Evolutionary conservation across 1,140 invertebrate species (phyloP).

Genomic region (Orussus abietinus): DNA sequence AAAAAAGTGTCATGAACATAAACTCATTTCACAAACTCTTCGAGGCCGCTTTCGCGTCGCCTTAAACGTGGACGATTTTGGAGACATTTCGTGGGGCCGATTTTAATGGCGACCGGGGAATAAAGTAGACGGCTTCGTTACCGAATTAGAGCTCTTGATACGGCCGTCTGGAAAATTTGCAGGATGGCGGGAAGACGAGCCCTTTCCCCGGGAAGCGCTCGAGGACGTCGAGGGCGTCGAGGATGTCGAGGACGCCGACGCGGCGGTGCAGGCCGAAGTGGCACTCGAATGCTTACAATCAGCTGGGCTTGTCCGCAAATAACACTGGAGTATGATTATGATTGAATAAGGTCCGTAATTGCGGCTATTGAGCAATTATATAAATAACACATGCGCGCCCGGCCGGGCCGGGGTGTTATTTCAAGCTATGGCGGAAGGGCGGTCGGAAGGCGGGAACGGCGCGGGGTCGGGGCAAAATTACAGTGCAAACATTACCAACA

Average conservation of each 20-base stretch:
- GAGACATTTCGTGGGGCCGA: no score
- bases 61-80: no score
- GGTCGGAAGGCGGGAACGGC: conserved; percentile 1
- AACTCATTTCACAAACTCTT: no score
- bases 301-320: conserved; percentile 53
- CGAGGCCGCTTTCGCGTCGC: no score
- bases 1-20: no score
- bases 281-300: conserved; percentile 47
- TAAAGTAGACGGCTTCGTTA: no score
- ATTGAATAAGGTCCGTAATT: conserved; percentile 53
- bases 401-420: conserved; percentile 17
- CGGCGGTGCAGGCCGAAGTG: conserved; percentile 22
- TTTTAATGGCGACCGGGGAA: no score
- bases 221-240: no score
- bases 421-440: conserved; percentile 6
- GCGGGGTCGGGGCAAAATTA: conserved; percentile 18
- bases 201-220: no score
- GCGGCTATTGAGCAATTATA: conserved; percentile 54
- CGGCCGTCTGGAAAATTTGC: no score
- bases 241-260: conserved; percentile 15
- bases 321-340: conserved; percentile 47
- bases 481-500: conserved; percentile 20
- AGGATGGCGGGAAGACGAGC: no score
- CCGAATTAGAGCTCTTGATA: no score
- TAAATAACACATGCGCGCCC: conserved; percentile 43